These are phyloP conservation scores for Eudyptes chrysolophus DNA, from an alignment of 2,113 vertebrate species.

Conservation along the genomic window DNA sequence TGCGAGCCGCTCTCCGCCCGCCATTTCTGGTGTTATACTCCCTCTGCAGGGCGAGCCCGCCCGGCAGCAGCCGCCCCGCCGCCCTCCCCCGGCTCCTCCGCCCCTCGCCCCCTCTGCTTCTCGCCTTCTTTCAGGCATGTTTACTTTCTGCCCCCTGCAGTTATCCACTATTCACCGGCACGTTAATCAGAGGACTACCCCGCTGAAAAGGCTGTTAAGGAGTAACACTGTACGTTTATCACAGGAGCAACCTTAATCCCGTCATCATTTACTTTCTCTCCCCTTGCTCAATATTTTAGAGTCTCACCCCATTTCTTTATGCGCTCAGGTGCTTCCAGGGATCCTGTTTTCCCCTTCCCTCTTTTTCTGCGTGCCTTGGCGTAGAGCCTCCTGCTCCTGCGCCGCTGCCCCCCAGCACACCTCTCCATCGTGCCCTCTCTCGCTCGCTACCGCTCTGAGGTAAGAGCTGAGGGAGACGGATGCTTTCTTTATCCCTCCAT, in stretches of 20 bases:
- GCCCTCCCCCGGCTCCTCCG: too few relatives aligned
- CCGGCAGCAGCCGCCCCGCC: neutral
- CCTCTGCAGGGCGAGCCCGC: constrained; percentile 64
- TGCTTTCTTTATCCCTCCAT: neutral
- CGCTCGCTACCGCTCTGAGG: accelerated
- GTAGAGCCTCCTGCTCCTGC: neutral
- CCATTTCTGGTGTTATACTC: constrained; percentile 71
- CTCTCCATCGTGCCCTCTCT: neutral
- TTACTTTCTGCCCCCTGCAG: accelerated
- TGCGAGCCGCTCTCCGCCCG: neutral
- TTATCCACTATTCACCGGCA: accelerated
- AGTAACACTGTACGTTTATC: accelerated
- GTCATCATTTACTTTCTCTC: neutral
- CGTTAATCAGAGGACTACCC: accelerated
- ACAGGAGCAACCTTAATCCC: neutral
- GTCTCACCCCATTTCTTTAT: neutral
- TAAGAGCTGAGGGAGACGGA: neutral
- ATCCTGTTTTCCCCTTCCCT: neutral
- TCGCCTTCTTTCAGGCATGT: accelerated
- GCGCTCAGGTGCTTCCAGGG: neutral
- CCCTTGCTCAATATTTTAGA: neutral
- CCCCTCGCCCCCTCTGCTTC: neutral
- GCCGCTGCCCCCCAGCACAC: accelerated
- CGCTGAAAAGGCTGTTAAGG: neutral
- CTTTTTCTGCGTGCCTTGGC: neutral